A percentile compares a stretch with the other conserved stretches of the same genome.
Conservation (phyloP, 1,140 invertebrate species). For the Tribolium madens region DNA sequence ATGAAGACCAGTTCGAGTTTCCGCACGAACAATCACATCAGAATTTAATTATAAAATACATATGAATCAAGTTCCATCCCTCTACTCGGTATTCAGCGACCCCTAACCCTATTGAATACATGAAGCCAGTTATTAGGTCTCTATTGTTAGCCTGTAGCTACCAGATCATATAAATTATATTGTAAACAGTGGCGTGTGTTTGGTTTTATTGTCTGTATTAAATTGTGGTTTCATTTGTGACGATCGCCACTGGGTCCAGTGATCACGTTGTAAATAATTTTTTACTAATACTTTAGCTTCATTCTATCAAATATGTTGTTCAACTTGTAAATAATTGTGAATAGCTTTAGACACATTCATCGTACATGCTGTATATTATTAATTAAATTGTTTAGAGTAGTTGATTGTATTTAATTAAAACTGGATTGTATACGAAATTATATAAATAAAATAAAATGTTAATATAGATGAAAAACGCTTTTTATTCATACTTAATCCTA, state of each 20-base stretch:
- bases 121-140: constrained; percentile 65
- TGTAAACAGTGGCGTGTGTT: constrained; percentile 65
- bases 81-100: constrained; percentile 40
- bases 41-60: constrained; percentile 66
- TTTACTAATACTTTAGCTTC: constrained; percentile 8
- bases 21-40: constrained; percentile 64
- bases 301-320: not conserved
- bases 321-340: constrained; percentile 39
- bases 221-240: constrained; percentile 58
- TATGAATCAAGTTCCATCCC: constrained; percentile 62
- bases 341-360: constrained; percentile 12
- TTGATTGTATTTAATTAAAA: constrained; percentile 17
- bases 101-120: constrained; percentile 60
- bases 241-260: not conserved
- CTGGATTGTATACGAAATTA: constrained; percentile 42
- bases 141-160: constrained; percentile 64
- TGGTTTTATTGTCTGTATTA: constrained; percentile 60
- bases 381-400: constrained; percentile 30
- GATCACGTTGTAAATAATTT: constrained; percentile 26
- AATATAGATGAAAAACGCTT: constrained; percentile 2
- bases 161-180: constrained; percentile 66
- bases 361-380: constrained; percentile 33
- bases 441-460: constrained; percentile 43
- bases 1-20: constrained; percentile 52
- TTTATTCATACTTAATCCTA: not conserved